Conservation (phyloP, 2,888 invertebrate species). For the Tetragonula carbonaria region DNA sequence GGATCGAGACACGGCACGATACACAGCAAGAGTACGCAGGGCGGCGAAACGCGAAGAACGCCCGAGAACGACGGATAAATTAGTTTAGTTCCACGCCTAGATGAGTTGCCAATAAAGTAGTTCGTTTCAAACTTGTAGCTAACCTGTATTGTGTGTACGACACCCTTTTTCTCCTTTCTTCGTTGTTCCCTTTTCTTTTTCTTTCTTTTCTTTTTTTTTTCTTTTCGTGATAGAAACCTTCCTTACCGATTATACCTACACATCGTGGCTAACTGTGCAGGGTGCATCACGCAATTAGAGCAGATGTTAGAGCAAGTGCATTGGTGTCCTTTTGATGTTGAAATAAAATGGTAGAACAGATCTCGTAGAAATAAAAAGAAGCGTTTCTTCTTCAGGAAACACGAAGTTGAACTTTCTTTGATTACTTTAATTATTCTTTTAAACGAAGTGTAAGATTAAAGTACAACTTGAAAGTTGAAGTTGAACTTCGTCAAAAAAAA, state of each 20-base stretch:
- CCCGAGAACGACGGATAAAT: constrained; percentile 76
- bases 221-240: neutral
- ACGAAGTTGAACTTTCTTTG: too few species aligned
- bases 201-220: neutral
- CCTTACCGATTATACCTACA: constrained; percentile 12
- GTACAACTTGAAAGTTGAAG: too few species aligned
- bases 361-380: too few species aligned
- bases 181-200: neutral
- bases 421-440: too few species aligned
- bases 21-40: constrained; percentile 49
- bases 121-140: constrained; percentile 84
- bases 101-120: constrained; percentile 84
- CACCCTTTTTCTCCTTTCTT: constrained; percentile 12
- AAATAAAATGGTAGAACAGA: too few species aligned
- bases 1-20: constrained; percentile 14
- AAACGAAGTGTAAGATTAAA: too few species aligned
- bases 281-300: too few species aligned
- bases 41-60: constrained; percentile 60
- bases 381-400: too few species aligned
- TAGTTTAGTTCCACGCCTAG: constrained; percentile 84
- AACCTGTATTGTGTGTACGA: constrained; percentile 83
- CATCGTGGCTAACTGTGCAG: neutral
- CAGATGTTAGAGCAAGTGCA: too few species aligned
- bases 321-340: too few species aligned
- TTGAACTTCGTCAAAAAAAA: too few species aligned